Evolutionary conservation across 2,888 invertebrate genomes (phyloP), one percentile per base, ranked within the genome.

Genomic region (Cacoxenus indagator): DNA sequence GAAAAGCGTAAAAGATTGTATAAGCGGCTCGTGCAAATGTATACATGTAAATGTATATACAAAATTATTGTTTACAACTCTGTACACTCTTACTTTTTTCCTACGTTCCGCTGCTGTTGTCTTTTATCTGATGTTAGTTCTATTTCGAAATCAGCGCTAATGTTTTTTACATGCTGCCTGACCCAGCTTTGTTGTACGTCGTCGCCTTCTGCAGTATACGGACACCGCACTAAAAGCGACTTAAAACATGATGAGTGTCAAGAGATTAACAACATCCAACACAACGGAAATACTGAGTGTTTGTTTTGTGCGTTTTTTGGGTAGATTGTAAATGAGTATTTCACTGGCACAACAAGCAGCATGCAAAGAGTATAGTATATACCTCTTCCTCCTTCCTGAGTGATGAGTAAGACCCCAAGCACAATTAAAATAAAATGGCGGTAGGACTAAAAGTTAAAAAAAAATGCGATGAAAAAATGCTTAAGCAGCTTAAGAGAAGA

Each of bases 401-500:
- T 78, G 77, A 73, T 75, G 75, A 71, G 68, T 73, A 71, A 68
- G 69, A n/a, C n/a, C n/a, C 67, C 68, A 69, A 65, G 54, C 8
- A 65, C 22, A 14, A 65, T 54, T 5, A 54, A n/a, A 65, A 66
- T n/a, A n/a, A n/a, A n/a, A n/a, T n/a, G n/a, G n/a, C n/a, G n/a
- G n/a, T n/a, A n/a, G n/a, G n/a, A n/a, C n/a, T n/a, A n/a, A n/a
- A n/a, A n/a, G n/a, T n/a, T n/a, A n/a, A n/a, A n/a, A n/a, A n/a
- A n/a, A n/a, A n/a, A n/a, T n/a, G n/a, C n/a, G n/a, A n/a, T n/a
- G n/a, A n/a, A n/a, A n/a, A n/a, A n/a, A n/a, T n/a, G n/a, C n/a
- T n/a, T n/a, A n/a, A n/a, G n/a, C n/a, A 74, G 84, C 84, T 83
- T 83, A 84, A 78, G 84, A n/a, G n/a, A n/a, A n/a, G 84, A 83